Evolutionary conservation across 92 coral and sea anemone species (phyloP), one percentile per base, ranked within the genome.

Genomic region (Epizoanthus stellaris): DNA sequence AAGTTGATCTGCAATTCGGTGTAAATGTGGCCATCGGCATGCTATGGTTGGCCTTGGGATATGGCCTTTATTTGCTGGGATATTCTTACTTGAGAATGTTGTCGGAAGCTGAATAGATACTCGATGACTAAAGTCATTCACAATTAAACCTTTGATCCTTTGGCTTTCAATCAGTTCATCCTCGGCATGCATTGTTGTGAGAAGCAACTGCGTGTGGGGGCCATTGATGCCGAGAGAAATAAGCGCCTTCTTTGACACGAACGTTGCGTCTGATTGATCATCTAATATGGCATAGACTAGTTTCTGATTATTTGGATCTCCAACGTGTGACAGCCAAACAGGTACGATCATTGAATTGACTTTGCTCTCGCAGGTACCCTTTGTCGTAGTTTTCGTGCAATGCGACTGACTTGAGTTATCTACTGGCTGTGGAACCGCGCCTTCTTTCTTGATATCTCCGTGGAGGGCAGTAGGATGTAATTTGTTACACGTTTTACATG

Each of bases 261-360:
- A 92, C 16, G 87, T 90, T 40, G 92, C 76, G 73, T 92, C 88
- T 43, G 82, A 82, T 62, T 86, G 89, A n/a, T 92, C 85, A 53
- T 92, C 95, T 71, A 92, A 62, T 12, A 89, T 56, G 20, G 95
- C 95, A 21, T 89, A 89, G 15, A 92, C 85, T 14, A 85, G 85
- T 36, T 49, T 81, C 81, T 82, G 19, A 21, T 64, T 52, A 62
- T 69, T 58, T 21, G 88, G 86, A 57, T 87, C 43, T 36, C 43
- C 63, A 1, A 5, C 52, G 59, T 87, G 91, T 23, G 17, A 3
- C 9, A 92, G 19, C 91, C 91, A 92, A 38, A 90, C 90, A 0
- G 91, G 95, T 10, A 92, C 88, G 2, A 88, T 91, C 89, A 89
- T 85, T 30, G 91, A 88, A 73, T 67, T 85, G 16, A 70, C 80